Evolutionary conservation across 2,113 vertebrate species (phyloP).

Genomic region (Solenodon paradoxus): DNA sequence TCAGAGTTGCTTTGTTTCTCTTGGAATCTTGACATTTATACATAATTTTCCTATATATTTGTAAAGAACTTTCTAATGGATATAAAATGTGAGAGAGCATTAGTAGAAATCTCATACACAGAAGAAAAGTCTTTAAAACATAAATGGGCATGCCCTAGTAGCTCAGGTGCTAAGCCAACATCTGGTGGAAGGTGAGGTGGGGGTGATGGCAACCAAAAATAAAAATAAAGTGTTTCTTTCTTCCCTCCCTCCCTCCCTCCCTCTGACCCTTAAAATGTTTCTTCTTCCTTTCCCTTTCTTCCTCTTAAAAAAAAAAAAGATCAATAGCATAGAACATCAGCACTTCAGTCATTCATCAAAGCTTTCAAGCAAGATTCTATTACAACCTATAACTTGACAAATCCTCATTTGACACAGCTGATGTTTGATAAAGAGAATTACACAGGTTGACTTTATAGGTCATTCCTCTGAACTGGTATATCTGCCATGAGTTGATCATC

Average conservation of each 20-base stretch:
- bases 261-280: too few species aligned
- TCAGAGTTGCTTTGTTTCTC: neutral
- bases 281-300: too few species aligned
- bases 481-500: neutral
- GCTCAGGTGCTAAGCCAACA: too few species aligned
- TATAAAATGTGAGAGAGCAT: neutral
- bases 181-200: too few species aligned
- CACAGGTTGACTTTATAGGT: neutral
- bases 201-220: too few species aligned
- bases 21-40: neutral
- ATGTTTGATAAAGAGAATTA: neutral
- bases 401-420: neutral
- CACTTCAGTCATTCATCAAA: conserved; percentile 22
- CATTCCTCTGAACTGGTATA: conserved; percentile 1
- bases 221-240: too few species aligned
- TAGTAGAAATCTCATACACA: conserved; percentile 27
- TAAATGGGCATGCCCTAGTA: too few species aligned
- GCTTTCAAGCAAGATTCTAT: neutral
- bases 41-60: conserved; percentile 20
- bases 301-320: neutral
- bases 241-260: too few species aligned
- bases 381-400: neutral
- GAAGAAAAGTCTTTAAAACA: conserved; percentile 29
- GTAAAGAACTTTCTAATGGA: neutral
- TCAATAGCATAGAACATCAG: neutral